A percentile compares a stretch with the other conserved stretches of the same genome.
These are phyloP conservation scores for Steinernema carpocapsae DNA, from an alignment of 2,888 invertebrate species.

Conservation along the genomic window DNA sequence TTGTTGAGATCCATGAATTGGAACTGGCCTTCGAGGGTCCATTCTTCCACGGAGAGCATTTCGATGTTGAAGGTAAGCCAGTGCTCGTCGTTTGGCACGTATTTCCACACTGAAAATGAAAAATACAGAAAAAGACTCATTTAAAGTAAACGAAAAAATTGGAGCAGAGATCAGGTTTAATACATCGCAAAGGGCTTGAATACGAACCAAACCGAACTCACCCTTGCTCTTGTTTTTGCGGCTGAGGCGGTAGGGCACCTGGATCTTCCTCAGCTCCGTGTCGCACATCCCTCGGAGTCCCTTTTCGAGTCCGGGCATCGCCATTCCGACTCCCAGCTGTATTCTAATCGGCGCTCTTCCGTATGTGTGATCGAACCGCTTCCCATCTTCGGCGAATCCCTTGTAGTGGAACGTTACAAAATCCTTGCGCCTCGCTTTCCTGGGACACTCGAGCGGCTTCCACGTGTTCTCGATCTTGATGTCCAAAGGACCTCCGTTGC, in stretches of 20 bases:
- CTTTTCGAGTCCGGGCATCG: conserved; percentile 68
- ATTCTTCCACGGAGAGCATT: conserved; percentile 59
- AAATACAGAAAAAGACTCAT: too few species aligned
- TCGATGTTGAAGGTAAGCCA: conserved; percentile 67
- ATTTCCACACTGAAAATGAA: conserved; percentile 64
- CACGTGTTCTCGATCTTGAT: conserved; percentile 63
- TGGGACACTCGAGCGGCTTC: conserved; percentile 62
- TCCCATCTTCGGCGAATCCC: conserved; percentile 61
- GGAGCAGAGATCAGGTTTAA: too few species aligned
- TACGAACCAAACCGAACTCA: conserved; percentile 34
- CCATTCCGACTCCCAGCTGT: conserved; percentile 68
- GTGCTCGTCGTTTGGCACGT: conserved; percentile 68
- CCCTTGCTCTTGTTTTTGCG: conserved; percentile 64
- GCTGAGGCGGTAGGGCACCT: conserved; percentile 65
- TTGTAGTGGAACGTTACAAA: conserved; percentile 69
- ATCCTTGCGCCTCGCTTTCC: conserved; percentile 60
- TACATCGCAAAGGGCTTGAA: too few species aligned
- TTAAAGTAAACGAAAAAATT: too few species aligned
- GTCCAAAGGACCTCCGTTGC: conserved; percentile 66
- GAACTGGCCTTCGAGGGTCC: conserved; percentile 60
- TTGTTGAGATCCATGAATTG: conserved; percentile 62
- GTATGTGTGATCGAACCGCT: conserved; percentile 64
- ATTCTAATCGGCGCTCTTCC: conserved; percentile 62
- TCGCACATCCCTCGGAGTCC: conserved; percentile 66
- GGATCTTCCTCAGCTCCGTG: conserved; percentile 64